phyloP scores from a whole-genome alignment of 2,113 vertebrate genomes.

The Actenoides hombroni region DNA sequence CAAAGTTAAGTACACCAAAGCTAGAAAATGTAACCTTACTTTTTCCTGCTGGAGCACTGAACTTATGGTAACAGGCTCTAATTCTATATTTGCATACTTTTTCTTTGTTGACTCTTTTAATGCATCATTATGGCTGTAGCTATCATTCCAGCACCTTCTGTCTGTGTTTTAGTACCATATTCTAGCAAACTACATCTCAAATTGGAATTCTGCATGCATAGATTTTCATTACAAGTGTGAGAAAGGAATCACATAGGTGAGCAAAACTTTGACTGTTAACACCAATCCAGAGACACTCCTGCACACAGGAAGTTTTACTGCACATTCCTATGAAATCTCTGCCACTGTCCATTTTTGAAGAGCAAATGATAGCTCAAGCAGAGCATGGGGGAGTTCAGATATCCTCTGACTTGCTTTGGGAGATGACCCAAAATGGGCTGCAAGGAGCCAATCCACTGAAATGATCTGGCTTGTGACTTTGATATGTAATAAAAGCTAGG shows the following conservation, averaged over 20 bases:
- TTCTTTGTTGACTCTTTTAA: neutral
- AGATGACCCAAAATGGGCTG: neutral
- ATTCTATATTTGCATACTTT: neutral
- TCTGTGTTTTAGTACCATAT: neutral
- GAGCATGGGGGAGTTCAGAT: neutral
- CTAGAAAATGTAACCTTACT: neutral
- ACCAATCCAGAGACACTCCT: neutral
- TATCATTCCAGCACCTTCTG: neutral
- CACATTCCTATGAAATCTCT: neutral
- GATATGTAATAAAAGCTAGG: neutral
- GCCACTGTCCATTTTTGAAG: neutral
- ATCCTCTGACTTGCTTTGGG: neutral
- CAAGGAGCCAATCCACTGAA: neutral
- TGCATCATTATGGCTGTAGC: neutral
- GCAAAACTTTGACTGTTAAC: neutral
- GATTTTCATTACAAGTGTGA: neutral
- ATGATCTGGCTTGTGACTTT: neutral
- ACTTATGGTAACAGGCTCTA: neutral
- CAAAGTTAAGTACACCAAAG: neutral
- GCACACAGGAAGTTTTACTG: neutral
- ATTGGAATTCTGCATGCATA: neutral
- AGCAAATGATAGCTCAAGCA: neutral
- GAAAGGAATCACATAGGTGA: neutral
- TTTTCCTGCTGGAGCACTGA: neutral
- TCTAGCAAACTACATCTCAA: neutral